phyloP scores from a whole-genome alignment of 1,140 invertebrate genomes.

The Drosophila trapezifrons region DNA sequence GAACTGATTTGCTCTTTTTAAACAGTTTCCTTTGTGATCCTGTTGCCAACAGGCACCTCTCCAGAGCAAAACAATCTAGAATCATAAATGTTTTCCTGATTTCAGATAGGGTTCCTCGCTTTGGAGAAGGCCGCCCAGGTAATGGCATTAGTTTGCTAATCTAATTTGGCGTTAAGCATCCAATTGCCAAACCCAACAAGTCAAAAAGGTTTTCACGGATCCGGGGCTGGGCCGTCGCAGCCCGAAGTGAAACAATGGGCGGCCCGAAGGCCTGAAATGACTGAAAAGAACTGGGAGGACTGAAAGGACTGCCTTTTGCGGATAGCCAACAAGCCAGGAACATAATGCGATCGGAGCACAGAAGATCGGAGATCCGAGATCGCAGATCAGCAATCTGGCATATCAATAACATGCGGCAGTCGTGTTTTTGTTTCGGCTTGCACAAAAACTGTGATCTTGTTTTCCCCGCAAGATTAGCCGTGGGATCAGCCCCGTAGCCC shows the following conservation, averaged over 20 bases:
- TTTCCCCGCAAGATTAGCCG: slow-evolving; percentile 74
- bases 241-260: slow-evolving; percentile 61
- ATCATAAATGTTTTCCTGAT: slow-evolving; percentile 3
- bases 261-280: slow-evolving; percentile 40
- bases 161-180: slow-evolving; percentile 82
- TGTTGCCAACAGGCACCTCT: neutral
- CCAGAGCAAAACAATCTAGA: slow-evolving; percentile 1
- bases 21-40: no score
- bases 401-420: slow-evolving; percentile 71
- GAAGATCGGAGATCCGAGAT: slow-evolving; percentile 30
- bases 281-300: slow-evolving; percentile 32
- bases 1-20: neutral
- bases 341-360: slow-evolving; percentile 49
- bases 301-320: slow-evolving; percentile 69
- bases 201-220: slow-evolving; percentile 83
- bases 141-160: slow-evolving; percentile 79
- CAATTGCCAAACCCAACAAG: slow-evolving; percentile 75
- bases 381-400: slow-evolving; percentile 54
- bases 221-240: slow-evolving; percentile 35
- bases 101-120: slow-evolving; percentile 11
- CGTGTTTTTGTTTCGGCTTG: slow-evolving; percentile 63
- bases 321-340: slow-evolving; percentile 66
- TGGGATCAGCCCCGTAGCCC: slow-evolving; percentile 46
- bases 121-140: slow-evolving; percentile 46
- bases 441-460: slow-evolving; percentile 79